These are phyloP conservation scores for Podarcis lilfordi DNA, from an alignment of 2,797 vertebrate species.

Conservation along the genomic window DNA sequence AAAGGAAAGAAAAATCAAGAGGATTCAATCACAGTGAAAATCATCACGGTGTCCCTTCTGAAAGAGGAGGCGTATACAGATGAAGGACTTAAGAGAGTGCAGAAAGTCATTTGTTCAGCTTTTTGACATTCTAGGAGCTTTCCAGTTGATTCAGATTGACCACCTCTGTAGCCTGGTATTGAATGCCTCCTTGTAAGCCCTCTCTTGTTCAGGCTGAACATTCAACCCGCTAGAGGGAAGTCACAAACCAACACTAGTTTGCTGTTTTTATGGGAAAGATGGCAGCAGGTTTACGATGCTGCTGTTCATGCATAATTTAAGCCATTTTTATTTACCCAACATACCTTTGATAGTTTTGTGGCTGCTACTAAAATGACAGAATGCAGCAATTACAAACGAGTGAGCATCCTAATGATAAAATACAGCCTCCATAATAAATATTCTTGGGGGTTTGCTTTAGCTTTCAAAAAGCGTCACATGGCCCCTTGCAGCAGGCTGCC, in stretches of 20 bases:
- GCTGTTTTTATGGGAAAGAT: not conserved
- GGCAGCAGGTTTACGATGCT: slow-evolving; percentile 41
- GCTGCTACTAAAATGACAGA: slow-evolving; percentile 54
- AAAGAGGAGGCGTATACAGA: slow-evolving; percentile 11
- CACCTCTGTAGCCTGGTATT: not conserved
- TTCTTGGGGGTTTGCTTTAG: not conserved
- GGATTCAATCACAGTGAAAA: slow-evolving; percentile 44
- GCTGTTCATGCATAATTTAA: not conserved
- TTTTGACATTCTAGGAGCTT: slow-evolving; percentile 2
- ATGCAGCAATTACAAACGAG: slow-evolving; percentile 57
- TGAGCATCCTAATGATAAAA: slow-evolving; percentile 5
- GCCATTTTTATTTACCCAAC: slow-evolving; percentile 64
- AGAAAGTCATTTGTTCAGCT: slow-evolving; percentile 6
- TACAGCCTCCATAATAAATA: rapidly evolving
- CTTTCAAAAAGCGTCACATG: slow-evolving; percentile 4
- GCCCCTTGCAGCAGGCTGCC: not conserved
- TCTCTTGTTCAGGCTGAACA: not conserved
- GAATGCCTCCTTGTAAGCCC: not conserved
- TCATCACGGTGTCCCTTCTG: slow-evolving; percentile 7
- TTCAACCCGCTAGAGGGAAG: slow-evolving; percentile 17
- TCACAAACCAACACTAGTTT: not conserved
- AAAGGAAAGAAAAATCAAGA: slow-evolving; percentile 31
- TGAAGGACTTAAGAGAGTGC: not conserved
- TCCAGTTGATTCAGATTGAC: slow-evolving; percentile 4
- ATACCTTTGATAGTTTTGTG: slow-evolving; percentile 63